These are phyloP conservation scores for Poeciliopsis presidionis DNA, from an alignment of 2,797 vertebrate species.

Conservation along the genomic window DNA sequence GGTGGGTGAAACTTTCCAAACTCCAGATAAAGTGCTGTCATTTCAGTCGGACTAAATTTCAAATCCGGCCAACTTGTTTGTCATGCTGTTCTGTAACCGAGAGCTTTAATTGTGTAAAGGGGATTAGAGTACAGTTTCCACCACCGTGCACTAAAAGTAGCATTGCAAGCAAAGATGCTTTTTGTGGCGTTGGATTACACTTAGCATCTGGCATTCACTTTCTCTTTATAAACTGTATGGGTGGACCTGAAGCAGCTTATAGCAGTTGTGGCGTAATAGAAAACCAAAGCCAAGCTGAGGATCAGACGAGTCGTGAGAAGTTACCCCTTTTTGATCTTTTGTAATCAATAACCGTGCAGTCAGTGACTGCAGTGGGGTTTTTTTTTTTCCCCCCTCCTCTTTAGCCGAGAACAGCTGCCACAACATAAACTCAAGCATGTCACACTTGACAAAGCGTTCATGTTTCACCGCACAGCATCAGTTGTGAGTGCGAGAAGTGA, in stretches of 20 bases:
- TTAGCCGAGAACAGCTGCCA: conserved; percentile 62
- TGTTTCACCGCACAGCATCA: conserved; percentile 45
- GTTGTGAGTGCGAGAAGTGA: conserved; percentile 32
- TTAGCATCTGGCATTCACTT: conserved; percentile 54
- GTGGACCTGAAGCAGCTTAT: conserved; percentile 48
- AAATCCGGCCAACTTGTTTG: conserved; percentile 38
- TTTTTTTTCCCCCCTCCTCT: conserved; percentile 9
- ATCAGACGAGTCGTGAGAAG: conserved; percentile 47
- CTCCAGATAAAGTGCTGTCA: conserved; percentile 35
- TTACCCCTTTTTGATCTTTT: conserved; percentile 53
- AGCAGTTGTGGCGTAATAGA: conserved; percentile 68
- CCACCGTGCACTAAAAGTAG: conserved; percentile 47
- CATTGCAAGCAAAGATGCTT: conserved; percentile 62
- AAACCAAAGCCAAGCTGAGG: conserved; percentile 59
- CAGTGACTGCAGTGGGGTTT: conserved; percentile 48
- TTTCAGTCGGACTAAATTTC: conserved; percentile 17
- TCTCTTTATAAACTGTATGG: conserved; percentile 53
- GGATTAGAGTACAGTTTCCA: conserved; percentile 61
- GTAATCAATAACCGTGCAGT: conserved; percentile 71
- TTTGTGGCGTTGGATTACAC: conserved; percentile 69
- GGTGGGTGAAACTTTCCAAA: conserved; percentile 32
- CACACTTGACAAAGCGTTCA: conserved; percentile 43
- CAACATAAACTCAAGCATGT: conserved; percentile 59
- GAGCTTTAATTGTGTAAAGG: conserved; percentile 36
- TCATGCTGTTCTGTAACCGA: conserved; percentile 20